phyloP scores from a whole-genome alignment of 1,140 invertebrate genomes.

The Papilio machaon region DNA sequence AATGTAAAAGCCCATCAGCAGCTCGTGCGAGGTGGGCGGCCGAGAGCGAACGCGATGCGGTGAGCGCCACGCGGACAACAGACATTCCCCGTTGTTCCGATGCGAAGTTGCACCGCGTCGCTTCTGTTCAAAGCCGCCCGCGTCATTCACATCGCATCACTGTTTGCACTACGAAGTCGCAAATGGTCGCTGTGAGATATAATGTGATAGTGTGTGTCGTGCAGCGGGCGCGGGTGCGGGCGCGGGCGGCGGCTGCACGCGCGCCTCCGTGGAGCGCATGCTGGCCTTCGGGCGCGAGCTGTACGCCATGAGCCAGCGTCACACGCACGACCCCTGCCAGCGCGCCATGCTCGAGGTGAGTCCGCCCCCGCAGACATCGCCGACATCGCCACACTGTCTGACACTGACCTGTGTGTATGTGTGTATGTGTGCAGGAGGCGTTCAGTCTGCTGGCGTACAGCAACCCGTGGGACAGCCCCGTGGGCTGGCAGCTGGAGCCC shows the following conservation, averaged over 20 bases:
- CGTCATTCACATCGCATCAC: too few species aligned
- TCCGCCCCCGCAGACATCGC: too few species aligned
- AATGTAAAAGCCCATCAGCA: background rate
- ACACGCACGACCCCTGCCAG: slow-evolving; percentile 90
- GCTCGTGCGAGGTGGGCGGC: background rate
- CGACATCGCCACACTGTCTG: too few species aligned
- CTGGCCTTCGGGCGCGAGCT: slow-evolving; percentile 96
- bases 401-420: background rate
- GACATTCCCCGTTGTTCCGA: too few species aligned
- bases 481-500: slow-evolving; percentile 97
- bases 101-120: too few species aligned
- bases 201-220: background rate
- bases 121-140: too few species aligned
- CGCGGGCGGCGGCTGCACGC: slow-evolving; percentile 88
- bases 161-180: too few species aligned
- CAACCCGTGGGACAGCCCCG: slow-evolving; percentile 98
- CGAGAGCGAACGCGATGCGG: background rate
- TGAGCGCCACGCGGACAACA: background rate
- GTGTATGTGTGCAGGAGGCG: slow-evolving; percentile 89
- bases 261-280: slow-evolving; percentile 93
- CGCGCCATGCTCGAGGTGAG: slow-evolving; percentile 95
- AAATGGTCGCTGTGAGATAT: too few species aligned
- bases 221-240: slow-evolving; percentile 41
- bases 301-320: slow-evolving; percentile 93
- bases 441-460: slow-evolving; percentile 99